These are phyloP conservation scores for Ctenopoma multispine DNA, from an alignment of 2,797 vertebrate genomes.

Conservation along the genomic window DNA sequence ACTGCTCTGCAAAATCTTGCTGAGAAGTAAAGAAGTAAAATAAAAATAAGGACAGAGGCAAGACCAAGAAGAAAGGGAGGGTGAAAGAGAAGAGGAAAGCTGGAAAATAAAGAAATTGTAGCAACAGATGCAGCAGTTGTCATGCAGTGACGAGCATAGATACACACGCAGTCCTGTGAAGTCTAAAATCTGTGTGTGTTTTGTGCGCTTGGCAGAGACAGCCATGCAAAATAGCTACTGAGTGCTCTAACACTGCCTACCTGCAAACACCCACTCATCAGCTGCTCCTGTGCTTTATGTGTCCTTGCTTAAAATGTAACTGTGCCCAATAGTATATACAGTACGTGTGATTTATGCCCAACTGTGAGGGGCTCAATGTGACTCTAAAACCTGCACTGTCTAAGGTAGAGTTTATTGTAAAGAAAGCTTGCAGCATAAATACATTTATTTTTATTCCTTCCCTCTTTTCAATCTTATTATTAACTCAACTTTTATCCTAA, in stretches of 20 bases:
- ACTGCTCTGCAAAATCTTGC: conserved; percentile 15
- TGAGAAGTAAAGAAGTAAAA: background rate
- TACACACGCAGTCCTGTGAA: conserved; percentile 18
- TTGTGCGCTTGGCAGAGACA: conserved; percentile 45
- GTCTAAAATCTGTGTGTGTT: conserved; percentile 21
- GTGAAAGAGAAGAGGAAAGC: background rate
- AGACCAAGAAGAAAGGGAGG: conserved; percentile 2
- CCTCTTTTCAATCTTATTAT: conserved; percentile 3
- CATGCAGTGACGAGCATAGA: conserved; percentile 16
- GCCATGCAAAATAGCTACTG: conserved; percentile 51
- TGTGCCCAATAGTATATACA: conserved; percentile 36
- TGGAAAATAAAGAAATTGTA: conserved; percentile 1
- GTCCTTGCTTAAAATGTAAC: conserved; percentile 51
- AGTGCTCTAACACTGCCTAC: conserved; percentile 69
- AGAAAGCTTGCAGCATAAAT: conserved; percentile 10
- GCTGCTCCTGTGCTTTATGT: conserved; percentile 60
- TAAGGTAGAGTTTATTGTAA: conserved; percentile 23
- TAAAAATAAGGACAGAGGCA: background rate
- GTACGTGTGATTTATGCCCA: conserved; percentile 50
- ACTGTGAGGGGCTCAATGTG: conserved; percentile 40
- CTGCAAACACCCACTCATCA: conserved; percentile 77
- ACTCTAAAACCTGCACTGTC: conserved; percentile 12
- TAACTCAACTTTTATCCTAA: conserved; percentile 16
- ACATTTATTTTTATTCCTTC: conserved; percentile 7
- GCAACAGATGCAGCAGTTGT: conserved; percentile 29